These are phyloP conservation scores for Cephonodes hylas DNA, from an alignment of 2,888 invertebrate species.

Conservation along the genomic window DNA sequence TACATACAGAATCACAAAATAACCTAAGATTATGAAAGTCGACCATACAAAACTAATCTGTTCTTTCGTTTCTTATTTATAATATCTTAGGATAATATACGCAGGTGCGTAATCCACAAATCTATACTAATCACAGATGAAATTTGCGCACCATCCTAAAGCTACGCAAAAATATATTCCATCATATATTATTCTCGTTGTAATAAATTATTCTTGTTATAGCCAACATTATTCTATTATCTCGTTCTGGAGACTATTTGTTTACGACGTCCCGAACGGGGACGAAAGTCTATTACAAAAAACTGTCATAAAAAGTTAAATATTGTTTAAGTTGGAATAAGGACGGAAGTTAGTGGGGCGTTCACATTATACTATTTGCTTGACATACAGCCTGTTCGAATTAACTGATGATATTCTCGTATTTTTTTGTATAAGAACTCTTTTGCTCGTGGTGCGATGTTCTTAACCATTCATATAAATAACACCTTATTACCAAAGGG, in stretches of 20 bases:
- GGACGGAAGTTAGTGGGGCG: slow-evolving; percentile 30
- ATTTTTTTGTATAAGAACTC: not conserved
- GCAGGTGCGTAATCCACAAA: no score
- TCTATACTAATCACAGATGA: not conserved
- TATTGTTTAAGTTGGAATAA: slow-evolving; percentile 58
- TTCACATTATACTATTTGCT: slow-evolving; percentile 12
- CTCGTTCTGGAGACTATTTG: slow-evolving; percentile 27
- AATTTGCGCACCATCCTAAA: not conserved
- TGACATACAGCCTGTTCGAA: not conserved
- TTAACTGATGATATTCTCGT: not conserved
- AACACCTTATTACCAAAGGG: no score
- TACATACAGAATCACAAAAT: no score
- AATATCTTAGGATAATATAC: no score
- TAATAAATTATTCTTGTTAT: slow-evolving; percentile 12
- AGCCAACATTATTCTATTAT: slow-evolving; percentile 5
- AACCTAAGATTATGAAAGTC: no score
- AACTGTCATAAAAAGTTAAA: slow-evolving; percentile 55
- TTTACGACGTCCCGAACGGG: slow-evolving; percentile 30
- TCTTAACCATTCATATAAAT: no score
- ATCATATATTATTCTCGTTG: not conserved
- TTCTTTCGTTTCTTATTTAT: no score
- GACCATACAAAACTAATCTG: no score
- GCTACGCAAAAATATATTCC: not conserved
- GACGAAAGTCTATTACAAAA: slow-evolving; percentile 46
- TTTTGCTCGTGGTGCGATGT: no score